Evolutionary conservation across 2,888 invertebrate genomes (phyloP), one percentile per base, ranked within the genome.

Genomic region (Drosophila mimetica): DNA sequence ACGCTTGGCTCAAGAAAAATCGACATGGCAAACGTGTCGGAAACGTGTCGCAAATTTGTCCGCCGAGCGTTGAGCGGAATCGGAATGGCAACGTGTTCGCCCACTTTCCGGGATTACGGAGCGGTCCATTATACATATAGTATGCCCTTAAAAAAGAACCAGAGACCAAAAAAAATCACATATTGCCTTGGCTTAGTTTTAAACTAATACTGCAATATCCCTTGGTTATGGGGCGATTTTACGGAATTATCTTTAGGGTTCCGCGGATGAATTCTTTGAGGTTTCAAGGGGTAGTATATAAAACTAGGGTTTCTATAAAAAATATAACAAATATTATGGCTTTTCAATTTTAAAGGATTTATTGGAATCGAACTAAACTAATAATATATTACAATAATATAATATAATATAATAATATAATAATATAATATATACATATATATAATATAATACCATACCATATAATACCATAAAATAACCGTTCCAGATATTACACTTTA

Each of bases 21-120:
- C 82, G 81, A 87, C 82, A 74, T 77, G 72, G 77, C 71, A 72
- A 79, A 86, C 84, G 84, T 82, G 86, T 83, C 86, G 80, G 61
- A 79, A 86, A 82, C 82, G 82, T 82, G 84, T 74, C 84, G 77
- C 86, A 83, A 82, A 86, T 86, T 86, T 86, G 78, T 83, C 71
- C 63, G 34, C 39, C 48, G 25, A 44, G 34, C 66, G 75, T 70
- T 9, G 44, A 44, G 44, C 74, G 46, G 51, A 46, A 65, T 52
- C 65, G 46, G 51, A 64, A 65, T 63, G 63, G 63, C 48, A 61
- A 37, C 63, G 51, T 59, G 34, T 51, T 64, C 16, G 42, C 59
- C 59, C 42, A 64, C 64, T 64, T 64, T 50, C 22, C 18, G 30
- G 64, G 64, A 64, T 64, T 64, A 67, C 57, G 42, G 32, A 34